These are phyloP conservation scores for Agrochola lychnidis DNA, from an alignment of 2,888 invertebrate genomes.

Conservation along the genomic window DNA sequence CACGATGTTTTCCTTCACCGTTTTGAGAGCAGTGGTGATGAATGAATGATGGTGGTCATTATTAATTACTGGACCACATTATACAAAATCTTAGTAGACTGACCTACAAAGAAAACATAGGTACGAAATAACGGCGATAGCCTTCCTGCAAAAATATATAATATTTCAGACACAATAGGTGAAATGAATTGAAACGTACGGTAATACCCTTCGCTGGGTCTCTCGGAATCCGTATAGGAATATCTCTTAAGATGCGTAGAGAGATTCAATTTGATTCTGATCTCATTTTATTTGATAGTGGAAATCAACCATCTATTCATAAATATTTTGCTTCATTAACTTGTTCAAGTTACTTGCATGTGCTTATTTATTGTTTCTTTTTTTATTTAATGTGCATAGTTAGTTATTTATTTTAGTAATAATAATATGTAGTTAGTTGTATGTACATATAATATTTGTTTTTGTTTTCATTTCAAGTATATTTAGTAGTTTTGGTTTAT, in stretches of 20 bases:
- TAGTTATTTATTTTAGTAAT: no score
- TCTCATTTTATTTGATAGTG: constrained; percentile 35
- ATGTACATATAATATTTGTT: no score
- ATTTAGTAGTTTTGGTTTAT: neutral
- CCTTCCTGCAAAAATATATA: constrained; percentile 42
- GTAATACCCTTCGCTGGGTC: constrained; percentile 25
- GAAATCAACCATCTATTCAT: constrained; percentile 35
- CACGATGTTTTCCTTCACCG: no score
- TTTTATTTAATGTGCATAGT: no score
- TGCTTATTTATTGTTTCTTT: neutral
- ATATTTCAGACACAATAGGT: constrained; percentile 45
- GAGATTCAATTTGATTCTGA: constrained; percentile 16
- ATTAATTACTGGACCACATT: no score
- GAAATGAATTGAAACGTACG: constrained; percentile 50
- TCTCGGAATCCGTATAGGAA: constrained; percentile 43
- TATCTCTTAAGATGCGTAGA: constrained; percentile 9
- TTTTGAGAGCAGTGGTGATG: no score
- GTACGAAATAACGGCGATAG: constrained; percentile 11
- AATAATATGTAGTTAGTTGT: no score
- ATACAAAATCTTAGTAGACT: neutral
- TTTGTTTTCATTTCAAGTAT: neutral
- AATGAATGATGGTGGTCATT: no score
- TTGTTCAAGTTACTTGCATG: neutral
- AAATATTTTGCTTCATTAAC: neutral
- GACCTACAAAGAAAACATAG: constrained; percentile 18